Percentiles rank a stretch among this genome's conserved stretches.
Conservation (phyloP, 2,113 vertebrate species). For the Platysteira castanea region DNA sequence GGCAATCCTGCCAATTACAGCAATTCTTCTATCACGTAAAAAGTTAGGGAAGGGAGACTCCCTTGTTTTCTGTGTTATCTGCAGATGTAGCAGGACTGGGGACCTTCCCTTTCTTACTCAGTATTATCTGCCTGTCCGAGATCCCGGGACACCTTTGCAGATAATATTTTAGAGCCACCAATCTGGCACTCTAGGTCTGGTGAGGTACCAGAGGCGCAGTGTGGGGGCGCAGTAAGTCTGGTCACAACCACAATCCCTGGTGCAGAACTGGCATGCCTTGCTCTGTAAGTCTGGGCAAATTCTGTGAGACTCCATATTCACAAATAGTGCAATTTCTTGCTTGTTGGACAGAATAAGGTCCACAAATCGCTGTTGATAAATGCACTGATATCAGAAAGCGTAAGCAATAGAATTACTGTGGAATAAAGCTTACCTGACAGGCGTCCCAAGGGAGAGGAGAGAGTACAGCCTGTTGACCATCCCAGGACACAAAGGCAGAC, state of each 20-base stretch:
- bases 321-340: background rate
- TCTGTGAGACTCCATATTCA: background rate
- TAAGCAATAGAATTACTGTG: background rate
- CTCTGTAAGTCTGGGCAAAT: background rate
- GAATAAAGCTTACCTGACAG: background rate
- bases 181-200: background rate
- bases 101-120: background rate
- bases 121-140: background rate
- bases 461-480: background rate
- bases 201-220: background rate
- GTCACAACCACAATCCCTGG: rapidly evolving
- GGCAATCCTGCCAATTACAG: background rate
- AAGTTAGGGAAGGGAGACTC: background rate
- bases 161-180: background rate
- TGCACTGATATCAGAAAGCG: background rate
- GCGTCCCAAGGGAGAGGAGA: no score
- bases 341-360: background rate
- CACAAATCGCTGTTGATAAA: background rate
- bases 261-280: background rate
- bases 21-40: background rate
- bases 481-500: background rate
- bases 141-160: background rate
- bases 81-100: background rate
- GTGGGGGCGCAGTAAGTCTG: rapidly evolving
- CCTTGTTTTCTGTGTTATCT: background rate